Base-by-base conservation (phyloP, 1,140 invertebrate genomes). In the Calliphora vicina region DNA sequence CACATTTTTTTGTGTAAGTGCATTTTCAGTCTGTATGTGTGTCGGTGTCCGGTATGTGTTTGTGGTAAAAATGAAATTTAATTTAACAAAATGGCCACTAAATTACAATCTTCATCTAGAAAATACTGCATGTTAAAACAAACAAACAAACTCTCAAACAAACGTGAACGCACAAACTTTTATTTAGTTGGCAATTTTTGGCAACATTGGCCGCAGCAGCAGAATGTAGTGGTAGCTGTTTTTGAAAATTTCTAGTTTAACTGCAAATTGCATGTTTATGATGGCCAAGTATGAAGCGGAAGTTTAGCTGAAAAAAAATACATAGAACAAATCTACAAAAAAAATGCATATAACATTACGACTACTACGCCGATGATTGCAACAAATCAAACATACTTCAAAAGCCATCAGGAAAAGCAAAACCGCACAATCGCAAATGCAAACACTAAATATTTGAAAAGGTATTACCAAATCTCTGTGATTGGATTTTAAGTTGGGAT, bases 81-180 rank as follows among this genome's bases (percentile, higher is more conserved):
- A 87, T 87, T 87, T 87, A 86, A 84, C 85, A 85, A 86, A 84
- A 86, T 86, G 85, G 83, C 84, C 84, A 87, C 86, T 85, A 85
- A 87, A 87, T 87, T 86, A 84, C 83, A 57, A 82, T 78, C 71
- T 25, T 57, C 23, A 81, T 20, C 67, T 81, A 25, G 29, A 61
- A 81, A 23, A 3, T 23, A 20, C 0, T 23, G 20, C 17, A 23
- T 20, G 61, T 20, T 13, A 15, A 50, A n/a, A 50, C 12, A 67
- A 57, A 57, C 6, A 3, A 67, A 67, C 61, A 67, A 23, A 57
- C 45, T 17, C 45, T 2, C 4, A 0, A 15, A n/a, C 45, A 57
- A 15, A 15, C 45, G 4, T 57, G 12, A 12, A 61, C 61, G 23
- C 20, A 67, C 2, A 67, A 17, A 67, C 61, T 5, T 4, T 67